phyloP scores from a whole-genome alignment of 2,888 invertebrate genomes.

The Metopia argyrocephala region DNA sequence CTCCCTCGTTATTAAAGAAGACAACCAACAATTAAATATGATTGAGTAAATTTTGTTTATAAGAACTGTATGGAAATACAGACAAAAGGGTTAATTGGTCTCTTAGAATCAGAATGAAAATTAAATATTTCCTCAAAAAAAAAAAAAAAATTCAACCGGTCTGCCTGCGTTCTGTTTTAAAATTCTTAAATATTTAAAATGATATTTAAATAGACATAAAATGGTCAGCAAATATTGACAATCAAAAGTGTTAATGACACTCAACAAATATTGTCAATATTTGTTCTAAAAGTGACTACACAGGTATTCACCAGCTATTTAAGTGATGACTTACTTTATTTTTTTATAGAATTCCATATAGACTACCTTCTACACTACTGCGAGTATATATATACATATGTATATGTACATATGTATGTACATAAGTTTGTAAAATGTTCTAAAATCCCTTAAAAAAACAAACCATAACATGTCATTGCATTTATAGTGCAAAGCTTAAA shows the following conservation, averaged over 20 bases:
- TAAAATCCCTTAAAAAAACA: neutral
- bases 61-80: neutral
- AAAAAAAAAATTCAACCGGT: too few species aligned
- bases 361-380: too few species aligned
- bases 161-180: neutral
- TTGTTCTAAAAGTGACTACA: constrained; percentile 43
- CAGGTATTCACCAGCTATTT: constrained; percentile 1
- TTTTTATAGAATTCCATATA: neutral
- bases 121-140: neutral
- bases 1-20: constrained; percentile 45
- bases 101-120: neutral
- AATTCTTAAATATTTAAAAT: neutral
- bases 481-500: neutral
- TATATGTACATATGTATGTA: neutral
- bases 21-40: constrained; percentile 35
- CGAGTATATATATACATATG: too few species aligned
- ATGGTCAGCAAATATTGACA: constrained; percentile 7
- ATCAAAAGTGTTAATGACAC: constrained; percentile 6
- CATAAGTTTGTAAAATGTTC: neutral
- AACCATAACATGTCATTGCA: too few species aligned
- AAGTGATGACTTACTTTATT: constrained; percentile 34
- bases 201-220: neutral
- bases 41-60: constrained; percentile 9
- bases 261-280: constrained; percentile 50
- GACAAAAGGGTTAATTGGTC: constrained; percentile 7